Percentiles rank a stretch among this genome's conserved stretches.
phyloP scores from a whole-genome alignment of 2,113 vertebrate species.

The Nansenia antarctica region DNA sequence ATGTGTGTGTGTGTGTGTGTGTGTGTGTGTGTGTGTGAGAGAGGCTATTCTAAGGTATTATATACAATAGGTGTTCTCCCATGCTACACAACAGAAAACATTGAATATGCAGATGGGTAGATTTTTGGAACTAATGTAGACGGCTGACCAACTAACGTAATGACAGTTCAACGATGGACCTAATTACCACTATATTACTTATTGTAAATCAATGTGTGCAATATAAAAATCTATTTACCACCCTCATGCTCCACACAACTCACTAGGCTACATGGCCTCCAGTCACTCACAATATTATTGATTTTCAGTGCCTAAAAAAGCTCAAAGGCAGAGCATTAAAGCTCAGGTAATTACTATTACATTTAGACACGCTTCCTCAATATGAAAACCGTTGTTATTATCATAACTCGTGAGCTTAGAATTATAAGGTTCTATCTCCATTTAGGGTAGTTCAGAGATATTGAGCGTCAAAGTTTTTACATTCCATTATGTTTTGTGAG shows the following conservation, averaged over 20 bases:
- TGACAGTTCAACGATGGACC: background rate
- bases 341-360: background rate
- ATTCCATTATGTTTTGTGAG: no score
- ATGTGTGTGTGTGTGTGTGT: background rate
- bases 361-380: background rate
- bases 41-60: background rate
- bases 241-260: no score
- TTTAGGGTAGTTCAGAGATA: no score
- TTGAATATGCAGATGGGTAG: background rate
- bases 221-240: background rate
- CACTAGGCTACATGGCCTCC: no score
- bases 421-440: no score
- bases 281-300: no score
- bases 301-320: no score
- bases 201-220: background rate
- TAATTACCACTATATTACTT: background rate
- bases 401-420: no score
- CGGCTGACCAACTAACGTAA: background rate
- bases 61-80: background rate
- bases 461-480: no score
- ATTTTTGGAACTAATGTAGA: background rate
- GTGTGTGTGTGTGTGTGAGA: background rate
- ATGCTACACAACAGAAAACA: no score
- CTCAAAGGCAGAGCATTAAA: no score
- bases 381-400: no score